These are phyloP conservation scores for Stictocephala bisonia DNA, from an alignment of 2,888 invertebrate species.

Conservation along the genomic window DNA sequence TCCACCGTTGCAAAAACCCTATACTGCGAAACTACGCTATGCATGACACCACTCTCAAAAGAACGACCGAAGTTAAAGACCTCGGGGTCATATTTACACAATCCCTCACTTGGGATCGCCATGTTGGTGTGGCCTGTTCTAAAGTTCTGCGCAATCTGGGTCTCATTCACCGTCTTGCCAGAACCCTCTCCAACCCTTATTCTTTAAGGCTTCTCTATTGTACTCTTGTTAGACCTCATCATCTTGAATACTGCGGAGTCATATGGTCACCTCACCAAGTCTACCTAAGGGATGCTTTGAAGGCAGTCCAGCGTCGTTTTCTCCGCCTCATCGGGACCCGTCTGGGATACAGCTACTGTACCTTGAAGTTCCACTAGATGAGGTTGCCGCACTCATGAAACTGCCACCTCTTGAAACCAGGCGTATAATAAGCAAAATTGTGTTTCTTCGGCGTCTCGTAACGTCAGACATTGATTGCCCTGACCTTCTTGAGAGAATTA, in stretches of 20 bases:
- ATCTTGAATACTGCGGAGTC: not conserved
- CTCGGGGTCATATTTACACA: not conserved
- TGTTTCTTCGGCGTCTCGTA: no score
- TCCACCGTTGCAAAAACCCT: not conserved
- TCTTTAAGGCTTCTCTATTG: not conserved
- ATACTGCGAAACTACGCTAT: not conserved
- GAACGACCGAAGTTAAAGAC: not conserved
- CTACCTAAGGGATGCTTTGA: not conserved
- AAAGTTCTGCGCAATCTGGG: not conserved
- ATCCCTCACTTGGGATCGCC: not conserved
- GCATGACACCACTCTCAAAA: not conserved
- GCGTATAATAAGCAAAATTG: no score
- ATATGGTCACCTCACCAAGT: conserved; percentile 14
- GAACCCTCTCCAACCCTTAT: not conserved
- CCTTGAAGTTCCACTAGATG: no score
- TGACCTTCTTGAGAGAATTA: no score
- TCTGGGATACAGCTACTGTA: not conserved
- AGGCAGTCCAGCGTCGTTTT: not conserved
- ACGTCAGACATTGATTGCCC: no score
- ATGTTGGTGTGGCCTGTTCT: not conserved
- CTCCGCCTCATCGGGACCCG: not conserved
- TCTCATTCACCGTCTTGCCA: not conserved
- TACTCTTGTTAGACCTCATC: not conserved
- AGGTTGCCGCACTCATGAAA: no score
- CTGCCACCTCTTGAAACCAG: no score